phyloP scores from a whole-genome alignment of 64 coral and sea anemone species.

The Porites lutea region DNA sequence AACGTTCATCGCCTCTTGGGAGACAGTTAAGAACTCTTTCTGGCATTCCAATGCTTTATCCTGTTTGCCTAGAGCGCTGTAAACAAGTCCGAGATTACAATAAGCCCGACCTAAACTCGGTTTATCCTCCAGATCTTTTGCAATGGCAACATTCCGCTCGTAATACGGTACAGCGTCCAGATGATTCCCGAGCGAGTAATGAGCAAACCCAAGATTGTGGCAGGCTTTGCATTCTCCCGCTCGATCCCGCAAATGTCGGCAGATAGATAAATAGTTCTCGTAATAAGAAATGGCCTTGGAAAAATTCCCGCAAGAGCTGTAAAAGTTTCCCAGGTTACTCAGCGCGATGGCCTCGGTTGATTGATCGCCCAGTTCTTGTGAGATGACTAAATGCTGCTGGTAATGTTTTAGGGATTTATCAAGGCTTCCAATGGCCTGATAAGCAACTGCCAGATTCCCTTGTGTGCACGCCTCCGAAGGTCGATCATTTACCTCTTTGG shows the following conservation, averaged over 20 bases:
- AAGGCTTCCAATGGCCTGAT: slow-evolving; percentile 89
- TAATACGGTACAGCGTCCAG: slow-evolving; percentile 79
- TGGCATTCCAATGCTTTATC: slow-evolving; percentile 84
- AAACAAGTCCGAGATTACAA: slow-evolving; percentile 89
- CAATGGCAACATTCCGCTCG: slow-evolving; percentile 89
- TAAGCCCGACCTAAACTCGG: slow-evolving; percentile 80
- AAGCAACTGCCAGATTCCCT: slow-evolving; percentile 96
- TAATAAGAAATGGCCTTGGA: slow-evolving; percentile 84
- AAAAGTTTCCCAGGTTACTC: slow-evolving; percentile 95
- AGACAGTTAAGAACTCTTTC: slow-evolving; percentile 77
- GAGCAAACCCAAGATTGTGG: slow-evolving; percentile 96
- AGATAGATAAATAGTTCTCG: slow-evolving; percentile 83
- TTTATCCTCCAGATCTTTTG: slow-evolving; percentile 77
- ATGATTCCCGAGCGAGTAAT: slow-evolving; percentile 90
- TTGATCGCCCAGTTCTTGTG: slow-evolving; percentile 77
- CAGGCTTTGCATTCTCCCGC: slow-evolving; percentile 91
- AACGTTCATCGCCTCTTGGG: slow-evolving; percentile 71
- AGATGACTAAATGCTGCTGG: slow-evolving; percentile 87
- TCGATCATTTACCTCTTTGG: slow-evolving; percentile 95
- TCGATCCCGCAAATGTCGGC: slow-evolving; percentile 70
- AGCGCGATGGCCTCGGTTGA: slow-evolving; percentile 86
- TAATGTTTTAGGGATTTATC: slow-evolving; percentile 97
- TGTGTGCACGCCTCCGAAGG: slow-evolving; percentile 93
- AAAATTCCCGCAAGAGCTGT: slow-evolving; percentile 96
- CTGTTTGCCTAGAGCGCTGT: slow-evolving; percentile 81